Base-by-base conservation (phyloP, 2,113 vertebrate genomes). In the Archilochus colubris region DNA sequence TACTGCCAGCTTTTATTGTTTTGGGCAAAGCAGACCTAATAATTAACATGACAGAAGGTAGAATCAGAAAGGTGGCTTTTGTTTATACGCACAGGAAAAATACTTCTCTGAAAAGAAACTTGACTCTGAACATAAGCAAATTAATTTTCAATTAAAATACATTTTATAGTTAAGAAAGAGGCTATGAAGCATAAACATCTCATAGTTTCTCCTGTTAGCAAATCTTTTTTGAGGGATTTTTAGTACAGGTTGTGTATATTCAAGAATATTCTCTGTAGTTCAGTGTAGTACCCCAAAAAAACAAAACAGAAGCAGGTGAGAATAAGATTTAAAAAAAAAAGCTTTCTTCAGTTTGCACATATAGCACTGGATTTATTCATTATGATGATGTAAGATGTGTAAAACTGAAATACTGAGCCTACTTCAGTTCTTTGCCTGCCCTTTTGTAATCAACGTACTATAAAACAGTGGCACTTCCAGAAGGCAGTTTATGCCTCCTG, bases 71-170 rank as follows among this genome's bases (percentile, higher is more conserved):
- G 30, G 20, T 9, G 9, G 8, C 4, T 58, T 93, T 76, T 95
- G 33, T 73, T 95, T 64, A 63, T 66, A 90, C 82, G 44, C 59
- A 59, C 20, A 55, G 44, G 43, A 96, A 48, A 74, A 92, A 62
- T 73, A 79, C 18, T 76, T 64, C 84, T 62, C 79, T 40, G 36
- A 72, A 70, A 88, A 82, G 23, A 72, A 92, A 73, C 54, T 92
- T 6, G 31, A 81, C 22, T 67, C 77, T 51, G 53, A 95, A 73
- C n/a, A 76, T 62, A 83, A 86, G 9, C 36, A 82, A 85, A 80
- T 74, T 86, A 91, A 90, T 93, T 92, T 89, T 40, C 82, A 88
- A 84, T 95, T 95, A 94, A 86, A 95, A 90, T 59, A 90, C 76
- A 78, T 82, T 30, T 59, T 96, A 96, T 61, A 95, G 72, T 85